These are phyloP conservation scores for Indicator indicator DNA, from an alignment of 2,113 vertebrate genomes.

Conservation along the genomic window DNA sequence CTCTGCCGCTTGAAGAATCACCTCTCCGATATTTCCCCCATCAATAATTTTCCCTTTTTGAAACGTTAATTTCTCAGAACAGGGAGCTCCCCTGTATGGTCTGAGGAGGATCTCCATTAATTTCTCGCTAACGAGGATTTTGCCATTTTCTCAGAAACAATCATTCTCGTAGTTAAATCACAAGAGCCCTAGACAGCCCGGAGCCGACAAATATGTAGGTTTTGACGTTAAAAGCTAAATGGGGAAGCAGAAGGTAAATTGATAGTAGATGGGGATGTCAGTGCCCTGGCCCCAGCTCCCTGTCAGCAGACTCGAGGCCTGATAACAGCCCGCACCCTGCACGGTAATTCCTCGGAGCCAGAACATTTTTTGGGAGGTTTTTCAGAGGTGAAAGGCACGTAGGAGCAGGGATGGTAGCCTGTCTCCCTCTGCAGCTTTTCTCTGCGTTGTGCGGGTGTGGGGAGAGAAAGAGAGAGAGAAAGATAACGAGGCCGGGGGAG, in stretches of 20 bases:
- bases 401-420: neutral
- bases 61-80: neutral
- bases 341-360: neutral
- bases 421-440: neutral
- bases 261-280: conserved; percentile 82
- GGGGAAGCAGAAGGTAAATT: conserved; percentile 83
- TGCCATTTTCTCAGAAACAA: conserved; percentile 78
- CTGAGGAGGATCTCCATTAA: conserved; percentile 71
- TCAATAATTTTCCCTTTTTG: neutral
- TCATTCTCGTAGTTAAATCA: conserved; percentile 79
- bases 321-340: conserved; percentile 65
- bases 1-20: neutral
- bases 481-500: accelerated
- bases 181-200: conserved; percentile 85
- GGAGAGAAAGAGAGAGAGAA: neutral
- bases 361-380: neutral
- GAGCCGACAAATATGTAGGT: conserved; percentile 89
- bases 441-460: neutral
- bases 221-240: conserved; percentile 90
- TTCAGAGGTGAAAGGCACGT: neutral
- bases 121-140: conserved; percentile 77
- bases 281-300: conserved; percentile 71
- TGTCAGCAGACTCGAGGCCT: neutral
- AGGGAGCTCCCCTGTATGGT: neutral
- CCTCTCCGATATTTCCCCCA: neutral